A percentile compares a stretch with the other conserved stretches of the same genome.
phyloP scores from a whole-genome alignment of 2,113 vertebrate genomes.

The Chlamydotis undulata region DNA sequence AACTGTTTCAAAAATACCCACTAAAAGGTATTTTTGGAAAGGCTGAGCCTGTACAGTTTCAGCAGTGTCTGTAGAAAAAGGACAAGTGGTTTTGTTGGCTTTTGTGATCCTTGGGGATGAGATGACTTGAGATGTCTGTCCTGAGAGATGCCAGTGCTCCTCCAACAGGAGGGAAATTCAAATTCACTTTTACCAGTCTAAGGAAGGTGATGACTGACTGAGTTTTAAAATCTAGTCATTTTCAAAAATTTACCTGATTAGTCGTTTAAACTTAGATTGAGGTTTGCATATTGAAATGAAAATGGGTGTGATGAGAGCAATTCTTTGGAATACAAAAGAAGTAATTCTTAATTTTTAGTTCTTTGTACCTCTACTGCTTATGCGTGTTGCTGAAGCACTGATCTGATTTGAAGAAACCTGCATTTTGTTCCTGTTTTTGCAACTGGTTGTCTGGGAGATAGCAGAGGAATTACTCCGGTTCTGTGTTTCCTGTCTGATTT shows the following conservation, averaged over 20 bases:
- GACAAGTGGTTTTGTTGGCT: neutral
- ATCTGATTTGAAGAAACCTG: neutral
- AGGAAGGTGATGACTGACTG: neutral
- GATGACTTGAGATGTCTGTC: neutral
- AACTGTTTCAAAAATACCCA: neutral
- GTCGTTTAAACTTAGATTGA: neutral
- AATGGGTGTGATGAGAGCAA: neutral
- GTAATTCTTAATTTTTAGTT: neutral
- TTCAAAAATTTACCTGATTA: neutral
- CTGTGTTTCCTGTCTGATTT: neutral
- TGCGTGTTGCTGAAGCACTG: neutral
- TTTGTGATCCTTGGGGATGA: rapidly evolving
- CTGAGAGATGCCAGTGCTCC: neutral
- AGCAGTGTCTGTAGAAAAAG: neutral
- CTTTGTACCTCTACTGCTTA: neutral
- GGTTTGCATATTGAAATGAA: neutral
- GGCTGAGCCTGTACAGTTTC: neutral
- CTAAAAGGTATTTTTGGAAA: rapidly evolving
- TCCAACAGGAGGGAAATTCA: neutral
- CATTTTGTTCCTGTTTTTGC: neutral
- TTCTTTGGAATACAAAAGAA: neutral
- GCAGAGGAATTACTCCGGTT: neutral
- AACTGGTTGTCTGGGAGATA: neutral
- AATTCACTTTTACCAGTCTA: neutral
- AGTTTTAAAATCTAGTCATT: neutral